phyloP scores from a whole-genome alignment of 2,113 vertebrate species.

The Odocoileus hemionus region DNA sequence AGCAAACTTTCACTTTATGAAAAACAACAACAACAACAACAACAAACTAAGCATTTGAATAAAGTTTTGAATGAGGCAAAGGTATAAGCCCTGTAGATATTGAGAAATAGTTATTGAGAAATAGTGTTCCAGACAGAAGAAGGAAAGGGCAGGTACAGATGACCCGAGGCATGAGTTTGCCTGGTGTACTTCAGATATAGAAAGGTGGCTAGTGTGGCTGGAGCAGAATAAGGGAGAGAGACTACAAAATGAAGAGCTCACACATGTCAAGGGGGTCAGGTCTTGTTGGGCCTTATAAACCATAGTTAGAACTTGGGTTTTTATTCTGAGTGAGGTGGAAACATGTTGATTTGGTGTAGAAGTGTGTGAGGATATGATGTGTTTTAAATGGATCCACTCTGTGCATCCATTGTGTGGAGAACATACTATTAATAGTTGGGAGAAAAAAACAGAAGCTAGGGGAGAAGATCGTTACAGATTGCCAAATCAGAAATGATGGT shows the following conservation, averaged over 20 bases:
- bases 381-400: neutral
- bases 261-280: neutral
- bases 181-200: neutral
- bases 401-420: neutral
- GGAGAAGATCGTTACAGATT: neutral
- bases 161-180: neutral
- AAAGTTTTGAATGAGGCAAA: neutral
- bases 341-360: neutral
- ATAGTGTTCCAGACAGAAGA: neutral
- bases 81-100: neutral
- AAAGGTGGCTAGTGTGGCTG: neutral
- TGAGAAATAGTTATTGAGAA: slow-evolving; percentile 23
- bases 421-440: neutral
- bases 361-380: neutral
- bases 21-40: neutral
- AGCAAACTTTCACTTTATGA: neutral
- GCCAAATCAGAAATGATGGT: neutral
- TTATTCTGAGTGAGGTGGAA: slow-evolving; percentile 21
- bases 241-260: neutral
- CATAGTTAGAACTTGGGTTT: neutral
- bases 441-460: neutral
- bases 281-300: neutral
- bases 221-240: neutral
- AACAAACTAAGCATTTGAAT: neutral
- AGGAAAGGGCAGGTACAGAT: neutral